Evolutionary conservation across 92 coral and sea anemone genomes (phyloP), one percentile per base, ranked within the genome.

Genomic region (Isaurus tuberculatus): DNA sequence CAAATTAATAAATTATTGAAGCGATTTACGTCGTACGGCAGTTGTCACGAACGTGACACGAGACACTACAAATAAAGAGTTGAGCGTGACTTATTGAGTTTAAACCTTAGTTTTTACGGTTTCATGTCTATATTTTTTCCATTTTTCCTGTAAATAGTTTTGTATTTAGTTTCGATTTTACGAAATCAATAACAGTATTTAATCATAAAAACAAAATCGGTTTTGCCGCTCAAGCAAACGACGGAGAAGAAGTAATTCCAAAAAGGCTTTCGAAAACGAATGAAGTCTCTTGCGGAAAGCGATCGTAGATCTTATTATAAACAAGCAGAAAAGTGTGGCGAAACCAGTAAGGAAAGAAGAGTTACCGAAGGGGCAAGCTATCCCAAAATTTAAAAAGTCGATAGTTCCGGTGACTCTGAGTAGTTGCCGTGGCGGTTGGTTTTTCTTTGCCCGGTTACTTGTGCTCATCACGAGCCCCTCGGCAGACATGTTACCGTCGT

Each of bases 201-300:
- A 2, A 57, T 57, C 65, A 57, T 7, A 57, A 57, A 57, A 57
- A 57, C 65, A 57, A 57, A 57, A 57, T 57, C 8, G 3, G 65
- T 1, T 57, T 57, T 57, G 65, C 65, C 65, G 65, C 5, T 57
- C 65, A 57, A 57, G 65, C 65, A 57, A 57, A 57, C 65, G 25
- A 7, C 65, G 65, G 65, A 57, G 65, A 57, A 57, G 65, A 57
- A 57, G 65, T 16, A 7, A 57, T 57, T 57, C 65, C 67, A 61
- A 61, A 13, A 61, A 61, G 30, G 27, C 23, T 61, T 61, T 61
- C 32, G 30, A 61, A 61, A 61, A 19, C 2, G 30, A 61, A 61
- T 61, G 67, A 61, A 61, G 20, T 61, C 67, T 61, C 67, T 61
- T 19, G 67, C 67, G 1, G 67, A 61, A 13, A 61, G 67, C 67